Percentiles rank a stretch among this genome's conserved stretches.
Evolutionary conservation across 2,797 vertebrate genomes (phyloP).

Genomic region (Channa striata): DNA sequence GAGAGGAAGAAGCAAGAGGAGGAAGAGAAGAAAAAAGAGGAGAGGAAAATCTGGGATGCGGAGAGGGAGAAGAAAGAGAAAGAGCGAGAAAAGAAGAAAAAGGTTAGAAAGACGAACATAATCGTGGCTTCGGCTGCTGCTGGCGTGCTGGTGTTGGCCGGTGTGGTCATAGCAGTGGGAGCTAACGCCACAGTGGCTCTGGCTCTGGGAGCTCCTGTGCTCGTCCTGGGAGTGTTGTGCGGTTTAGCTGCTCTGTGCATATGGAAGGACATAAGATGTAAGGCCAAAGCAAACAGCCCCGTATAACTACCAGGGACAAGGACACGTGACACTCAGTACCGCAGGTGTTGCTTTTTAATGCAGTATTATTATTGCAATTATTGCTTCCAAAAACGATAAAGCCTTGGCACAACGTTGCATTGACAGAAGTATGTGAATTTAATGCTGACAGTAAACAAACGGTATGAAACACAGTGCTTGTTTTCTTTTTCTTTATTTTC

Average conservation of each 20-base stretch:
- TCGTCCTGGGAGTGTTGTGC: slow-evolving; percentile 67
- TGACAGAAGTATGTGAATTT: slow-evolving; percentile 43
- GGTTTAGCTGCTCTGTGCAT: slow-evolving; percentile 66
- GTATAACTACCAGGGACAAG: slow-evolving; percentile 44
- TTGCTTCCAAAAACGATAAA: not conserved
- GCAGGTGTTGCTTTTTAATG: slow-evolving; percentile 1
- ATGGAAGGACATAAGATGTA: slow-evolving; percentile 74
- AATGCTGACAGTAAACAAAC: slow-evolving; percentile 37
- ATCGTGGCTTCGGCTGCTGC: slow-evolving; percentile 60
- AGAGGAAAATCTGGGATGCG: slow-evolving; percentile 74
- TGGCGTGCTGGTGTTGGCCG: slow-evolving; percentile 65
- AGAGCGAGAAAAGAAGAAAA: slow-evolving; percentile 65
- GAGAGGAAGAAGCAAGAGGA: slow-evolving; percentile 65
- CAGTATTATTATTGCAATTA: not conserved
- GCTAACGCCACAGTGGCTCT: slow-evolving; percentile 71
- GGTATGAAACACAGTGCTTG: slow-evolving; percentile 32
- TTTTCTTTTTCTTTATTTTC: slow-evolving; percentile 4
- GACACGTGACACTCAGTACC: slow-evolving; percentile 16
- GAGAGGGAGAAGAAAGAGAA: slow-evolving; percentile 69
- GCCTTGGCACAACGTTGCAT: not conserved
- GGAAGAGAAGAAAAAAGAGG: slow-evolving; percentile 72
- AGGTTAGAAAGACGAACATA: slow-evolving; percentile 61
- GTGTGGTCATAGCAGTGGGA: slow-evolving; percentile 72
- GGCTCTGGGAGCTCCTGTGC: slow-evolving; percentile 73
- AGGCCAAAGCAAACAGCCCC: slow-evolving; percentile 43